phyloP scores from a whole-genome alignment of 2,113 vertebrate species.

The Salvelinus namaycush region DNA sequence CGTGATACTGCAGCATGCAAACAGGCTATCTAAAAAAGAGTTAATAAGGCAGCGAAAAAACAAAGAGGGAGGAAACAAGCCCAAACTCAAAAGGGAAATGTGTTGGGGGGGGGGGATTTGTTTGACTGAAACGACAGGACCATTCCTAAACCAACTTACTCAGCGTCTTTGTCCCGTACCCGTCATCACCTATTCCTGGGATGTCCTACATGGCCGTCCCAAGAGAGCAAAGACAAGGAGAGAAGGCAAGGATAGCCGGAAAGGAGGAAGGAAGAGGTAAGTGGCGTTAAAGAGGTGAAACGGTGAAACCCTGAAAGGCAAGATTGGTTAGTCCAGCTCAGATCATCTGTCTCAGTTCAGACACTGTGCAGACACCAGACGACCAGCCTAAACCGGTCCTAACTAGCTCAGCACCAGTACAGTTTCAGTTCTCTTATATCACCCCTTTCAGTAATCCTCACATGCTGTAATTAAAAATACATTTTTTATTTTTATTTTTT shows the following conservation, averaged over 20 bases:
- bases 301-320: slow-evolving; percentile 65
- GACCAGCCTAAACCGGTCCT: background rate
- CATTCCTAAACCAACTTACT: slow-evolving; percentile 96
- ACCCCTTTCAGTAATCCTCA: no score
- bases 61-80: background rate
- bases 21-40: slow-evolving; percentile 1
- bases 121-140: slow-evolving; percentile 64
- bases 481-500: no score
- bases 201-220: slow-evolving; percentile 94
- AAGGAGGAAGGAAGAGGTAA: slow-evolving; percentile 89
- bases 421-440: no score
- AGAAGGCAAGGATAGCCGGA: slow-evolving; percentile 83
- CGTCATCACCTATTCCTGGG: slow-evolving; percentile 98
- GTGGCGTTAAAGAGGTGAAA: slow-evolving; percentile 79
- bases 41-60: slow-evolving; percentile 12
- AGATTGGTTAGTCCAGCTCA: slow-evolving; percentile 8
- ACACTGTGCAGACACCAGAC: slow-evolving; percentile 7
- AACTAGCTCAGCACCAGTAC: no score
- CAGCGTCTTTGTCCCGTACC: slow-evolving; percentile 99
- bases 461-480: no score
- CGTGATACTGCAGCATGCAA: slow-evolving; percentile 45
- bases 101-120: background rate
- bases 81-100: slow-evolving; percentile 21
- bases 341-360: slow-evolving; percentile 17
- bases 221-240: slow-evolving; percentile 85